Evolutionary conservation across 2,113 vertebrate genomes (phyloP), one percentile per base, ranked within the genome.

Genomic region (Scytalopus superciliaris): DNA sequence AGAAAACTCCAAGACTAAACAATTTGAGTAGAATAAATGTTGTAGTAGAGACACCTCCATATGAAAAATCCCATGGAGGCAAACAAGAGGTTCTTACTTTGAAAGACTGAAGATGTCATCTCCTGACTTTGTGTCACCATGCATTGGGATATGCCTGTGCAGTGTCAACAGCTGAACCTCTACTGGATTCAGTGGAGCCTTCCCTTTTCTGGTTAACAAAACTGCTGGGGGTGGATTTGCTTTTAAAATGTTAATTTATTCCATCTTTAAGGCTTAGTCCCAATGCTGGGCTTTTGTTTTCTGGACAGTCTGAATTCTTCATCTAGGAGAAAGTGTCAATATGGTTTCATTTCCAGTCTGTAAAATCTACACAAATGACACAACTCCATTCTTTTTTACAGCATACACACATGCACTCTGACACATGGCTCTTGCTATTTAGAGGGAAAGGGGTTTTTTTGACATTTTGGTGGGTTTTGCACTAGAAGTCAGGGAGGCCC

Each of bases 401-500:
- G 33, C 55, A 55, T 12, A 39, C 9, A 78, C 18, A 67, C 19
- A 47, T 19, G 56, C 16, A 52, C 47, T 50, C 37, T 74, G 63
- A 67, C 55, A 82, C 73, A 63, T 10, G 21, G 39, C 31, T 84
- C 64, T 67, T 47, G 33, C 56, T 82, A 3, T 45, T 60, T 21
- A 62, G 52, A 89, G 16, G 40, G 24, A 82, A 72, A 53, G 44
- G 40, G 42, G 45, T 5, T 47, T 87, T 92, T 88, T 63, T 64
- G 73, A 2, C 12, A 8, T 91, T 94, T 87, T 91, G 84, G 89
- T 88, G 64, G 60, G 68, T 68, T 94, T 93, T 94, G 60, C 66
- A 72, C 80, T 87, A 72, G 10, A 87, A 90, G 69, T 73, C 37
- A 93, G 91, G 66, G 93, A 93, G 95, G 96, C 91, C 87, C 96